Conservation (phyloP, 2,797 vertebrate species). For the Triplophysa bombifrons region DNA sequence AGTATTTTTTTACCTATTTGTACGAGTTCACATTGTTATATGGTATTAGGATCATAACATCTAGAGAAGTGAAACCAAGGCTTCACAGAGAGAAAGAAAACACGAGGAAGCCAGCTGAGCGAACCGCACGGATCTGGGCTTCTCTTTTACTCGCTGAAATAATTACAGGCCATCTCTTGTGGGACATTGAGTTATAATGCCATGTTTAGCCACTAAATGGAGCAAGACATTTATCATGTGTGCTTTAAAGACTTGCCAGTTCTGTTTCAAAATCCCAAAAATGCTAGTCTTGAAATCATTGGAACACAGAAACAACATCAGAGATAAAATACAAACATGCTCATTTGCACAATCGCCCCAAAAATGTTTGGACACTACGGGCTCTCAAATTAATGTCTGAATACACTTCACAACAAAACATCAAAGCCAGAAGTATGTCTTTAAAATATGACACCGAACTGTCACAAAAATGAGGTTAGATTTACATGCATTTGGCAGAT, state of each 20-base stretch:
- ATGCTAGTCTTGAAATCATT: conserved; percentile 1
- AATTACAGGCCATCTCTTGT: conserved; percentile 66
- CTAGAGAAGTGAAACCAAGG: not conserved
- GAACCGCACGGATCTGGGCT: conserved; percentile 44
- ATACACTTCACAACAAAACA: not conserved
- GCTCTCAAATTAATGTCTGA: not conserved
- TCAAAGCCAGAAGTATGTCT: not conserved
- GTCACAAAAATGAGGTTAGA: not conserved
- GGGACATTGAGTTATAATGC: conserved; percentile 65
- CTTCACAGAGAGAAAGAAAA: not conserved
- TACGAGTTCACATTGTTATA: not conserved
- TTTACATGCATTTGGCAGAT: not conserved
- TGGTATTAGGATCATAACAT: conserved; percentile 21
- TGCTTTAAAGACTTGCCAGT: conserved; percentile 64
- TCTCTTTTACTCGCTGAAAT: conserved; percentile 54
- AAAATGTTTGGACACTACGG: not conserved
- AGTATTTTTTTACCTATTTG: not conserved
- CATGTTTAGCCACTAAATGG: conserved; percentile 72
- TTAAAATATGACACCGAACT: not conserved
- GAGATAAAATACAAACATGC: not conserved
- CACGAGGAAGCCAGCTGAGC: not conserved
- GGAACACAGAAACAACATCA: not conserved
- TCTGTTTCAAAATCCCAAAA: conserved; percentile 35
- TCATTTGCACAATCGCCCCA: not conserved
- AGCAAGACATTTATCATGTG: conserved; percentile 68